phyloP scores from a whole-genome alignment of 2,113 vertebrate species.

The Microcebus griseorufus region DNA sequence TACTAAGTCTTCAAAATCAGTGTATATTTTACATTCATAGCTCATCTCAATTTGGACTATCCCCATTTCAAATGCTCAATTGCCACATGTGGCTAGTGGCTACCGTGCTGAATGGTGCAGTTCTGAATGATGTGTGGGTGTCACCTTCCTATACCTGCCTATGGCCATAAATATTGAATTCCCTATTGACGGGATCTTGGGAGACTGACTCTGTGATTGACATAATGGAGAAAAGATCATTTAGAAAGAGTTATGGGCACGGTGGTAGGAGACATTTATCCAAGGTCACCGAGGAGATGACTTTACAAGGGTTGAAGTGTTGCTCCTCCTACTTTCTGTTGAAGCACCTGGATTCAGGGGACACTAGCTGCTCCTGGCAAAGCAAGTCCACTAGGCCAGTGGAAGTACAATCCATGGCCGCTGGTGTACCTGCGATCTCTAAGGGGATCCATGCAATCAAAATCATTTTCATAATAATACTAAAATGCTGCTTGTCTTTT shows the following conservation, averaged over 20 bases:
- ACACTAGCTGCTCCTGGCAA: background rate
- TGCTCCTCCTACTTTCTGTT: background rate
- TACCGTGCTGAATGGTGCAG: accelerated
- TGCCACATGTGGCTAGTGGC: accelerated
- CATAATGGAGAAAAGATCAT: background rate
- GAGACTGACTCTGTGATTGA: background rate
- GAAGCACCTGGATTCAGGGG: background rate
- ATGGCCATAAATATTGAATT: background rate
- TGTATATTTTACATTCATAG: background rate
- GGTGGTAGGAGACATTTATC: background rate
- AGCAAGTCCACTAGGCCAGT: background rate
- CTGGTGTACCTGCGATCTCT: background rate
- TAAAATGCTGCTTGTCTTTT: background rate
- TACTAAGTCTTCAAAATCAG: background rate
- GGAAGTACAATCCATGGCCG: background rate
- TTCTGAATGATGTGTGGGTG: accelerated
- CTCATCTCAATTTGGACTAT: background rate
- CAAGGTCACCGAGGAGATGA: background rate
- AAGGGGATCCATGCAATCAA: background rate
- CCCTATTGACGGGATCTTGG: background rate
- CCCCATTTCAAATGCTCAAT: background rate
- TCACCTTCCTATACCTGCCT: background rate
- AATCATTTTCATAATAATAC: background rate
- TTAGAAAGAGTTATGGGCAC: background rate
- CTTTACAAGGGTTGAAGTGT: background rate